Evolutionary conservation across 1,140 invertebrate species (phyloP).

Genomic region (Lasioglossum albipes): DNA sequence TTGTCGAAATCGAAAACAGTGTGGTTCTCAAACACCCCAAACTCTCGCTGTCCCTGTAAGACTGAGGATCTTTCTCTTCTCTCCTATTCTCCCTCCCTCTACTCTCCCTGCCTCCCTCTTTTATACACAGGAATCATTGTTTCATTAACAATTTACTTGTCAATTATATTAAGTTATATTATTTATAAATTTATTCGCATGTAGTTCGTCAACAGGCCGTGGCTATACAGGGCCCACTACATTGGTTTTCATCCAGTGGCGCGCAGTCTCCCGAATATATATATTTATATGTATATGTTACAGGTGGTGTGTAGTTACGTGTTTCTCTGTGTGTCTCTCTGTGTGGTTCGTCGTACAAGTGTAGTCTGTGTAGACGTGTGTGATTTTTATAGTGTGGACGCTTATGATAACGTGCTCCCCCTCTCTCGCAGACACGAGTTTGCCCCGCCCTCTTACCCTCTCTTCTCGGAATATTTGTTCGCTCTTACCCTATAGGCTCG

Average conservation of each 20-base stretch:
- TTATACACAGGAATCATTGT: conserved; percentile 47
- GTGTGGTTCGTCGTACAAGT: conserved; percentile 10
- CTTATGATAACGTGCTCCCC: too few species aligned
- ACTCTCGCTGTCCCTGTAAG: conserved; percentile 1
- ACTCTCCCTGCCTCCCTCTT: background rate
- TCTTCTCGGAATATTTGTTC: too few species aligned
- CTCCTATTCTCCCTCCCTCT: background rate
- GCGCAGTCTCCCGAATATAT: conserved; percentile 74
- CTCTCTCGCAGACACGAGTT: too few species aligned
- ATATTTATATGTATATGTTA: conserved; percentile 46
- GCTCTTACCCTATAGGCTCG: background rate
- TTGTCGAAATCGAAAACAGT: background rate
- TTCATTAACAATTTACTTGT: conserved; percentile 33
- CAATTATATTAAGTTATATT: conserved; percentile 44
- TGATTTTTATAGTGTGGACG: too few species aligned
- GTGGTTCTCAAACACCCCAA: background rate
- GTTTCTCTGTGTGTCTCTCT: conserved; percentile 7
- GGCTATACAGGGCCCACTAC: conserved; percentile 79
- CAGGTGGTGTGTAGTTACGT: background rate
- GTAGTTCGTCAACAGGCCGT: conserved; percentile 77
- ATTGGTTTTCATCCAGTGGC: conserved; percentile 77
- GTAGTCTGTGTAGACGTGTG: background rate
- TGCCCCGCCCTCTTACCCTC: too few species aligned
- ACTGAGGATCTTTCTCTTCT: conserved; percentile 37
- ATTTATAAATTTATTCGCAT: conserved; percentile 46